Percentiles rank a stretch among this genome's conserved stretches.
Evolutionary conservation across 2,888 invertebrate genomes (phyloP).

Genomic region (Perithous albicinctus): DNA sequence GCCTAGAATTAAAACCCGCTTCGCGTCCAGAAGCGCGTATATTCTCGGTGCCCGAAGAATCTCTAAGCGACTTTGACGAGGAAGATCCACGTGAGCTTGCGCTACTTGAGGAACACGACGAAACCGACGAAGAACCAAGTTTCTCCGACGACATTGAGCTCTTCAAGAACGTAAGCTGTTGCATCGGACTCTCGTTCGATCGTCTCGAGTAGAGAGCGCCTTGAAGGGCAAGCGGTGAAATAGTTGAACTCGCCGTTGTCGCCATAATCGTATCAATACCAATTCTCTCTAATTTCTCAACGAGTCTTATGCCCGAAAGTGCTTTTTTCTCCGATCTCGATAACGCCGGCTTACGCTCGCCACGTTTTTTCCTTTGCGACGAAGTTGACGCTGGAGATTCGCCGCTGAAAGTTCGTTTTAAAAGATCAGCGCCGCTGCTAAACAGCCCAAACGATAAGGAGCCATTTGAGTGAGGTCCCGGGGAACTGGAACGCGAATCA

Average conservation of each 20-base stretch:
- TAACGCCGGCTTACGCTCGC: slow-evolving; percentile 79
- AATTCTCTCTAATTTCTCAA: slow-evolving; percentile 89
- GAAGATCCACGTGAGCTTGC: slow-evolving; percentile 50
- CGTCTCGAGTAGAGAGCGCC: slow-evolving; percentile 88
- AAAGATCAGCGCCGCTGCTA: slow-evolving; percentile 88
- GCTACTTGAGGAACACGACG: slow-evolving; percentile 73
- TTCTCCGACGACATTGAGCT: slow-evolving; percentile 83
- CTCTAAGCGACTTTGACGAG: slow-evolving; percentile 72
- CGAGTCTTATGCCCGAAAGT: slow-evolving; percentile 86
- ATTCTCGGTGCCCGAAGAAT: slow-evolving; percentile 80
- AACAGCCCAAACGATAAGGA: slow-evolving; percentile 85
- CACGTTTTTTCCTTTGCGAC: slow-evolving; percentile 73
- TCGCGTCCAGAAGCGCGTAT: slow-evolving; percentile 88
- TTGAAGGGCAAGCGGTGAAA: slow-evolving; percentile 88
- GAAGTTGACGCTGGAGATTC: slow-evolving; percentile 77
- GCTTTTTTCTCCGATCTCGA: slow-evolving; percentile 83
- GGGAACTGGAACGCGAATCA: slow-evolving; percentile 86
- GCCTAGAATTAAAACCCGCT: slow-evolving; percentile 86
- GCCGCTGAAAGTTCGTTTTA: slow-evolving; percentile 88
- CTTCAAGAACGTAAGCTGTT: slow-evolving; percentile 91
- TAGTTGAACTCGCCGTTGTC: slow-evolving; percentile 86
- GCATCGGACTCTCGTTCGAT: slow-evolving; percentile 91
- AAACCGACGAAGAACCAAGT: slow-evolving; percentile 74
- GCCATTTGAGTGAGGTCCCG: slow-evolving; percentile 84
- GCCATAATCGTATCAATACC: slow-evolving; percentile 90